A percentile compares a stretch with the other conserved stretches of the same genome.
phyloP scores from a whole-genome alignment of 2,888 invertebrate species.

The Melanostoma mellinum region DNA sequence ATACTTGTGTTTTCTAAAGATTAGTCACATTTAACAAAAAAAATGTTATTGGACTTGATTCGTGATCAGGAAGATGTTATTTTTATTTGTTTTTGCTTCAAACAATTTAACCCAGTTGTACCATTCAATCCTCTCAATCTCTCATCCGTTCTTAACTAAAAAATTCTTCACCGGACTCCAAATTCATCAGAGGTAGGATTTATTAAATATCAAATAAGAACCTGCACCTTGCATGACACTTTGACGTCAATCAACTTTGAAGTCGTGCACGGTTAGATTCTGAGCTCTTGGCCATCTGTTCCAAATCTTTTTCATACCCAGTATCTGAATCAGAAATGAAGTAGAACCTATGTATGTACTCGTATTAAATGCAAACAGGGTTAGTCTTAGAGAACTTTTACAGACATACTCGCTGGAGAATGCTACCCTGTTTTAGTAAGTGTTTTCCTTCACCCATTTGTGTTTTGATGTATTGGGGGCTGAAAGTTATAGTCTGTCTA shows the following conservation, averaged over 20 bases:
- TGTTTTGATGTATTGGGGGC: conserved; percentile 53
- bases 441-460: conserved; percentile 46
- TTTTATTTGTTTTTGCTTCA: too few relatives aligned
- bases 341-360: not conserved
- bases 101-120: too few relatives aligned
- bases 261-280: conserved; percentile 49
- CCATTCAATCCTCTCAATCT: too few relatives aligned
- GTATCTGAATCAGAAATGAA: conserved; percentile 39
- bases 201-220: conserved; percentile 10
- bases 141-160: too few relatives aligned
- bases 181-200: conserved; percentile 4
- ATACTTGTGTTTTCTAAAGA: too few relatives aligned
- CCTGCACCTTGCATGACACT: conserved; percentile 60
- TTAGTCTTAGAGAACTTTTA: conserved; percentile 56
- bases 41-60: too few relatives aligned
- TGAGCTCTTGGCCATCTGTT: conserved; percentile 69
- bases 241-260: conserved; percentile 67
- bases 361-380: conserved; percentile 31
- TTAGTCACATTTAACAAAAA: too few relatives aligned
- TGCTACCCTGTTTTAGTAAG: conserved; percentile 27
- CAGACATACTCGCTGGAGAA: conserved; percentile 50
- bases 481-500: conserved; percentile 38
- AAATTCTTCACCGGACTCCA: not conserved
- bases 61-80: too few relatives aligned
- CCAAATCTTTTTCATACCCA: conserved; percentile 38